A percentile compares a stretch with the other conserved stretches of the same genome.
phyloP scores from a whole-genome alignment of 2,888 invertebrate genomes.

The Crepidodera aurea region DNA sequence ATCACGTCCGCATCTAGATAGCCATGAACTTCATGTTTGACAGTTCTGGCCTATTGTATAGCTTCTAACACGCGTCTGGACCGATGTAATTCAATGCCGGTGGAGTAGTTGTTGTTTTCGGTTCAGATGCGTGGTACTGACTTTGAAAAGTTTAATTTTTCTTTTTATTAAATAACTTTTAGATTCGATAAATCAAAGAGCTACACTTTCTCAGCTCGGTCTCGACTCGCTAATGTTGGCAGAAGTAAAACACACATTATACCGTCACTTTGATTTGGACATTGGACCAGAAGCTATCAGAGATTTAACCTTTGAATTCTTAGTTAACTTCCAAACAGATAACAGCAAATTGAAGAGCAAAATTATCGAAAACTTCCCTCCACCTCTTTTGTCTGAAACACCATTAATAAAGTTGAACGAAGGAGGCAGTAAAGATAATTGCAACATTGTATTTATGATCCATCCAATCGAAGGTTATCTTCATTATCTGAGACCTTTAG shows the following conservation, averaged over 20 bases:
- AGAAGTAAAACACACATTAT: constrained; percentile 47
- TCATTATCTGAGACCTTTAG: constrained; percentile 31
- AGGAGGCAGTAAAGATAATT: constrained; percentile 9
- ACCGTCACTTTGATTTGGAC: constrained; percentile 42
- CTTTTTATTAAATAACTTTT: constrained; percentile 16
- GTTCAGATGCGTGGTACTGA: too few species aligned
- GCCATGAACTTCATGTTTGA: too few species aligned
- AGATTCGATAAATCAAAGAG: constrained; percentile 36
- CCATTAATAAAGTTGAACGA: constrained; percentile 1
- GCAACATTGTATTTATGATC: constrained; percentile 36
- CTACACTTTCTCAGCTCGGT: constrained; percentile 41
- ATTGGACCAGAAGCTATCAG: constrained; percentile 38
- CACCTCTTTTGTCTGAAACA: background rate
- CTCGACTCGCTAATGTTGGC: constrained; percentile 45
- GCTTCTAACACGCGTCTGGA: too few species aligned
- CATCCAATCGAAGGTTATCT: constrained; percentile 41
- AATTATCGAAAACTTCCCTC: constrained; percentile 12
- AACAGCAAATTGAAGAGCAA: background rate
- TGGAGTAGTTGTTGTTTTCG: too few species aligned
- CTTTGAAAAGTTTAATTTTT: too few species aligned
- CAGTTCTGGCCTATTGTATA: too few species aligned
- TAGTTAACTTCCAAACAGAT: constrained; percentile 18
- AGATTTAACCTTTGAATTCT: constrained; percentile 38
- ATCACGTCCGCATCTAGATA: too few species aligned
- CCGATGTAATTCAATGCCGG: too few species aligned